phyloP scores from a whole-genome alignment of 1,140 invertebrate genomes.

The Drosophila pachea region DNA sequence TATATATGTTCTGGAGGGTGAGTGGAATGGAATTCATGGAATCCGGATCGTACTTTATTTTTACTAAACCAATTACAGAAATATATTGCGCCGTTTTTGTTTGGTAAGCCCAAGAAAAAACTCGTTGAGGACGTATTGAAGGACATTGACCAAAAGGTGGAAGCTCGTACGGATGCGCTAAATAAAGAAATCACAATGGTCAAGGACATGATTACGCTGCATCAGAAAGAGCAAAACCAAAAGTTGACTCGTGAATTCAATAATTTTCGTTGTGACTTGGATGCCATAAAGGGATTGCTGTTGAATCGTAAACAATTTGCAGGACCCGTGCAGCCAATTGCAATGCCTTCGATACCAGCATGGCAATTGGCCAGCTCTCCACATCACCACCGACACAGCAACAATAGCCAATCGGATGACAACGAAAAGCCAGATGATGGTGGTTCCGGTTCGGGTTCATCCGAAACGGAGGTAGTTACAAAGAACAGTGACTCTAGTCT shows the following conservation, averaged over 20 bases:
- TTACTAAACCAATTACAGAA: constrained; percentile 80
- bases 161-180: constrained; percentile 82
- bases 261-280: constrained; percentile 86
- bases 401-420: constrained; percentile 69
- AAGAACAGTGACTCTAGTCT: constrained; percentile 86
- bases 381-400: constrained; percentile 56
- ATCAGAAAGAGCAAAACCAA: constrained; percentile 81
- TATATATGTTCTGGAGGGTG: constrained; percentile 88
- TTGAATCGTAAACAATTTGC: constrained; percentile 89
- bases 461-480: constrained; percentile 83
- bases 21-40: constrained; percentile 2
- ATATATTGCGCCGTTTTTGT: constrained; percentile 83
- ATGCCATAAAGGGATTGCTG: constrained; percentile 87
- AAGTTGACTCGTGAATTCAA: constrained; percentile 82
- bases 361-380: constrained; percentile 84
- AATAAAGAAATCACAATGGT: constrained; percentile 81
- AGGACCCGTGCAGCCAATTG: constrained; percentile 80
- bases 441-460: constrained; percentile 82
- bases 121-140: constrained; percentile 83
- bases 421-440: constrained; percentile 76
- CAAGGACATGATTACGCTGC: constrained; percentile 75
- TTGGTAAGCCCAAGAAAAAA: constrained; percentile 83
- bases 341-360: constrained; percentile 85
- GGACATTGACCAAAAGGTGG: constrained; percentile 84
- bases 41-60: background rate